A percentile compares a stretch with the other conserved stretches of the same genome.
These are phyloP conservation scores for Conger conger DNA, from an alignment of 2,113 vertebrate genomes.

Conservation along the genomic window DNA sequence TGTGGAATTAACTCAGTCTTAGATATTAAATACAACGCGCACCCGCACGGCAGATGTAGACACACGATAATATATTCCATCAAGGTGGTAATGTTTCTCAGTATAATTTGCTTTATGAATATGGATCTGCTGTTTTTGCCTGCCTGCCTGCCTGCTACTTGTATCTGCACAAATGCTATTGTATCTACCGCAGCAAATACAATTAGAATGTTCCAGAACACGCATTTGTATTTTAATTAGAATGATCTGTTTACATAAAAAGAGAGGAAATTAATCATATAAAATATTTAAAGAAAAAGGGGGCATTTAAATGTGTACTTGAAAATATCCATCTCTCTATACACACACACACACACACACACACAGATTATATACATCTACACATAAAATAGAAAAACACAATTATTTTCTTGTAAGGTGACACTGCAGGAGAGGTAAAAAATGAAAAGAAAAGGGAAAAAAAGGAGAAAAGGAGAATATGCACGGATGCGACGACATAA, in stretches of 20 bases:
- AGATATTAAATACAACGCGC: neutral
- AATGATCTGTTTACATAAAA: neutral
- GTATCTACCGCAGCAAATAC: neutral
- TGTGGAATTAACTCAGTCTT: neutral
- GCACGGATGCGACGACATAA: conserved; percentile 62
- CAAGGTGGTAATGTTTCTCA: conserved; percentile 2
- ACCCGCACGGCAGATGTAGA: neutral
- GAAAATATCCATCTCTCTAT: neutral
- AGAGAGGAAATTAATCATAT: conserved; percentile 18
- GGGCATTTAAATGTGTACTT: neutral
- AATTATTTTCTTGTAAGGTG: neutral
- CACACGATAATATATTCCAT: neutral
- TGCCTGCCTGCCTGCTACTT: neutral
- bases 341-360: conserved; percentile 25
- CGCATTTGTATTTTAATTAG: neutral
- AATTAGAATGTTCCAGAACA: neutral
- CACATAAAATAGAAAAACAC: neutral
- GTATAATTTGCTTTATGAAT: neutral
- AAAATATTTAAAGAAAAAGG: conserved; percentile 15
- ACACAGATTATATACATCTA: conserved; percentile 24
- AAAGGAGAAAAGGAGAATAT: conserved; percentile 31
- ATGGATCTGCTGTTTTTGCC: neutral
- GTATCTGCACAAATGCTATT: neutral
- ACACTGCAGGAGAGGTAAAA: conserved; percentile 39
- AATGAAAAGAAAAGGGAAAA: neutral